phyloP scores from a whole-genome alignment of 2,888 invertebrate species.

The Melitaea athalia region DNA sequence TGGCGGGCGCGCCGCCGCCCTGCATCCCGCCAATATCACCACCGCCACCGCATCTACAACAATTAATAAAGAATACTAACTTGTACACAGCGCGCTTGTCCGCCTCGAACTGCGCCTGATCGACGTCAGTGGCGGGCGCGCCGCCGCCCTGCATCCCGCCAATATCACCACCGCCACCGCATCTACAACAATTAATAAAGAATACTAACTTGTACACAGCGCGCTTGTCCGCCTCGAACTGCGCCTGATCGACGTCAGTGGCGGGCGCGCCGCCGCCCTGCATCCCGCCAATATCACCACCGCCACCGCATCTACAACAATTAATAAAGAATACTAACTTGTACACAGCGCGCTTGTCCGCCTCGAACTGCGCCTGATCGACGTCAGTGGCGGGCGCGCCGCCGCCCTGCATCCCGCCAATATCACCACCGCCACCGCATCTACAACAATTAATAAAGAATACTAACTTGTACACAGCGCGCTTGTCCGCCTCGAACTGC shows the following conservation, averaged over 20 bases:
- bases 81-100: conserved; percentile 94
- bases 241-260: conserved; percentile 85
- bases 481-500: conserved; percentile 93
- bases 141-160: conserved; percentile 81
- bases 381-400: conserved; percentile 78
- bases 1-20: conserved; percentile 80
- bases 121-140: conserved; percentile 78
- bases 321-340: conserved; percentile 86
- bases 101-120: conserved; percentile 92
- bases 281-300: conserved; percentile 79
- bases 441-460: too few species aligned
- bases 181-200: too few species aligned
- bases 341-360: conserved; percentile 93
- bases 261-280: conserved; percentile 81
- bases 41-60: conserved; percentile 67
- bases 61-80: too few species aligned
- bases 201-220: conserved; percentile 90
- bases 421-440: conserved; percentile 76
- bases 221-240: conserved; percentile 93
- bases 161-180: conserved; percentile 75
- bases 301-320: conserved; percentile 68
- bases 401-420: conserved; percentile 81
- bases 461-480: conserved; percentile 91
- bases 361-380: conserved; percentile 92
- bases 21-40: conserved; percentile 80